Percentiles rank a stretch among this genome's conserved stretches.
phyloP scores from a whole-genome alignment of 2,797 vertebrate genomes.

The Pseudochirops corinnae region DNA sequence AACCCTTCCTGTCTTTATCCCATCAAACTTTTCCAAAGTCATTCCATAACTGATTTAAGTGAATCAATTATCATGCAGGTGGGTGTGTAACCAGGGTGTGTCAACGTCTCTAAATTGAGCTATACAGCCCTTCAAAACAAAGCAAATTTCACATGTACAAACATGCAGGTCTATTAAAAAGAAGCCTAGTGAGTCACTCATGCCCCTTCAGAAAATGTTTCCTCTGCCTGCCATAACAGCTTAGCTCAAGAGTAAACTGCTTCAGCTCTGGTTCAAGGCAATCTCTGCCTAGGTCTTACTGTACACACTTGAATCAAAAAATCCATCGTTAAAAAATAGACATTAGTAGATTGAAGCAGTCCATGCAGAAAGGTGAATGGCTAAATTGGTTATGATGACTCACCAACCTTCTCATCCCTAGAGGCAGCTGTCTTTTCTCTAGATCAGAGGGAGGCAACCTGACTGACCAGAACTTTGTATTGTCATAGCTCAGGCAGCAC shows the following conservation, averaged over 20 bases:
- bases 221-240: not conserved
- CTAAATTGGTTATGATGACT: not conserved
- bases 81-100: constrained; percentile 9
- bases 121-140: constrained; percentile 53
- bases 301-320: constrained; percentile 9
- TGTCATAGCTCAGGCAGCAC: not conserved
- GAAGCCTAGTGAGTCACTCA: not conserved
- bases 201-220: constrained; percentile 1
- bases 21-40: not conserved
- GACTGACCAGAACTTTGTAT: not conserved
- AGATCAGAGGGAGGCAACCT: not conserved
- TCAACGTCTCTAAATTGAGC: not conserved
- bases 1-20: constrained; percentile 45
- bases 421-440: not conserved
- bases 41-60: not conserved
- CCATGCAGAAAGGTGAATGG: not conserved
- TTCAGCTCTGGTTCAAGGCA: not conserved
- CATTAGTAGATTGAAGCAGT: not conserved
- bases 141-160: constrained; percentile 55
- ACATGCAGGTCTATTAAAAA: not conserved
- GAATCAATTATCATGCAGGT: constrained; percentile 6
- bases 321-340: not conserved
- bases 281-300: not conserved
- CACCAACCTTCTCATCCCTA: not conserved
- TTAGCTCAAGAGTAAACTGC: not conserved